phyloP scores from a whole-genome alignment of 1,140 invertebrate species.

The Riptortus pedestris region DNA sequence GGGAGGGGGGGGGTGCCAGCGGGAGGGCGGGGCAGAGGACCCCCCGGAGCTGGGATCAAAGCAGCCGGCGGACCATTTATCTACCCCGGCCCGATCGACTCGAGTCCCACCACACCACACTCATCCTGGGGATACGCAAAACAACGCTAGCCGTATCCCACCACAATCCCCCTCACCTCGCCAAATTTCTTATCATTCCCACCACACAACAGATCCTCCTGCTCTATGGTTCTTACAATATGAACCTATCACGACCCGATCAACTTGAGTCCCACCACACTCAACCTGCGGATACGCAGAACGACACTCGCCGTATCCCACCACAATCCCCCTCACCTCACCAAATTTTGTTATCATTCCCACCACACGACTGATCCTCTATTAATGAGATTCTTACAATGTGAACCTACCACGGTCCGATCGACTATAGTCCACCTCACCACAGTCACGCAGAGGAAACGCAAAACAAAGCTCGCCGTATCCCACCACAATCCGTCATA shows the following conservation, averaged over 20 bases:
- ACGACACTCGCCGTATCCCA: not conserved
- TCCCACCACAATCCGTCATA: not conserved
- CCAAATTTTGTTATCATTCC: no score
- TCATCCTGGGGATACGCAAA: not conserved
- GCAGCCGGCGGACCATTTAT: slow-evolving; percentile 1
- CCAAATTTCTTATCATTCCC: no score
- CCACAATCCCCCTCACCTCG: not conserved
- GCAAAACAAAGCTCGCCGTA: not conserved
- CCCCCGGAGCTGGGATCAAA: not conserved
- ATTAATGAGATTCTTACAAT: no score
- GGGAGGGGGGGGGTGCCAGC: not conserved
- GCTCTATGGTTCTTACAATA: no score
- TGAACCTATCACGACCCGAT: not conserved
- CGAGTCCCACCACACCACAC: not conserved
- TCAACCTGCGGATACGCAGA: not conserved
- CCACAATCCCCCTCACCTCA: not conserved
- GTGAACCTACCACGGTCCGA: not conserved
- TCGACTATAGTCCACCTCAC: not conserved
- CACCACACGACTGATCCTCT: no score
- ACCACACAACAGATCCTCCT: no score
- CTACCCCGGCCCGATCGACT: not conserved
- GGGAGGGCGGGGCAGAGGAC: not conserved
- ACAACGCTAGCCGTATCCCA: not conserved
- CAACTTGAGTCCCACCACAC: not conserved
- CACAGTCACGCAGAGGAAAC: not conserved